These are phyloP conservation scores for Theodoxus fluviatilis DNA, from an alignment of 2,888 invertebrate species.

Conservation along the genomic window DNA sequence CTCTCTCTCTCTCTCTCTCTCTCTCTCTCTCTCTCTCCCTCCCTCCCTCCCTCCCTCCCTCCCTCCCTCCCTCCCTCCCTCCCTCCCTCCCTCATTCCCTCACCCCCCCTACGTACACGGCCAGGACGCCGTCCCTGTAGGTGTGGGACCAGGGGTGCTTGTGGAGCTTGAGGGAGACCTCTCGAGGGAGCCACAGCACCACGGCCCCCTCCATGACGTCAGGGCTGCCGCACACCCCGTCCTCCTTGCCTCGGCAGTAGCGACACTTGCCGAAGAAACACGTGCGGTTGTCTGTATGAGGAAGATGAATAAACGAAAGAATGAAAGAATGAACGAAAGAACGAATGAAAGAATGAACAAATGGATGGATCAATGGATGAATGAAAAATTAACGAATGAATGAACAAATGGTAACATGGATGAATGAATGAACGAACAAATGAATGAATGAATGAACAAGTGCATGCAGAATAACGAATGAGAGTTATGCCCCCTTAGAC, in stretches of 20 bases:
- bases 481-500: too few species aligned
- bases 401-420: not conserved
- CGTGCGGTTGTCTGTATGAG: constrained; percentile 69
- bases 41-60: too few species aligned
- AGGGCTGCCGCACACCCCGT: constrained; percentile 81
- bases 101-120: constrained; percentile 69
- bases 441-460: not conserved
- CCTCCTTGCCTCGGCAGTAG: constrained; percentile 80
- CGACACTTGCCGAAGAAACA: constrained; percentile 91
- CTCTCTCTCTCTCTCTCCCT: too few species aligned
- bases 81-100: too few species aligned
- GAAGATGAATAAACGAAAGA: not conserved
- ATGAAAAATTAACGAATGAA: not conserved
- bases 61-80: too few species aligned
- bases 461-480: too few species aligned
- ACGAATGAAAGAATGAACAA: not conserved
- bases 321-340: not conserved
- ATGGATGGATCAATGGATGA: not conserved
- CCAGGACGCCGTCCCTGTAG: constrained; percentile 77
- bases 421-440: not conserved
- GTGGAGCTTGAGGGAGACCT: constrained; percentile 73
- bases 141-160: constrained; percentile 89
- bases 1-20: too few species aligned
- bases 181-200: constrained; percentile 79
- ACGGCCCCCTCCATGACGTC: constrained; percentile 79